Percentiles rank a stretch among this genome's conserved stretches.
Evolutionary conservation across 2,888 invertebrate species (phyloP).

Genomic region (Synergus laeviventris): DNA sequence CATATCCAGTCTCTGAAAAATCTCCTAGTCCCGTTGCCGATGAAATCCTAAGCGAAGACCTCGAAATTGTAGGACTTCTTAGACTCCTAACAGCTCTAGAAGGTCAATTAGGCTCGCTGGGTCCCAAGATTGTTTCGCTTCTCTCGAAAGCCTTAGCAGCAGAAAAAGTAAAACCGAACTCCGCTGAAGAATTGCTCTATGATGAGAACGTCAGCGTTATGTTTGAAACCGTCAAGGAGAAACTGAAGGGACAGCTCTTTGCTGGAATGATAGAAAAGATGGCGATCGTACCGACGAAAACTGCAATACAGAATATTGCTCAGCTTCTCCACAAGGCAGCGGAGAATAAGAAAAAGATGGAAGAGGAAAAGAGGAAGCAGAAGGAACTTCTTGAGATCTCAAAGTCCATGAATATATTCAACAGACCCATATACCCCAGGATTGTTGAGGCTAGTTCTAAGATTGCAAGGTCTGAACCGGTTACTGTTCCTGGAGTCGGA

Average conservation of each 20-base stretch:
- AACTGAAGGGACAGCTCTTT: slow-evolving; percentile 86
- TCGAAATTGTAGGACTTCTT: slow-evolving; percentile 78
- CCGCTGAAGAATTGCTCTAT: slow-evolving; percentile 84
- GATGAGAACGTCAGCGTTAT: slow-evolving; percentile 85
- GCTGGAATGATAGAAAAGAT: slow-evolving; percentile 82
- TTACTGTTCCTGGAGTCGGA: slow-evolving; percentile 84
- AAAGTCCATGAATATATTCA: slow-evolving; percentile 57
- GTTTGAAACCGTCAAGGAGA: slow-evolving; percentile 91
- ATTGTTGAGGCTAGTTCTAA: slow-evolving; percentile 57
- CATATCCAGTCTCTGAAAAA: slow-evolving; percentile 71
- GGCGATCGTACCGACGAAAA: slow-evolving; percentile 84
- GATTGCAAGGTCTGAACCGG: slow-evolving; percentile 73
- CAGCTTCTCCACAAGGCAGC: slow-evolving; percentile 83
- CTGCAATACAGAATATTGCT: slow-evolving; percentile 87
- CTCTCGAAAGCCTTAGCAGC: slow-evolving; percentile 87
- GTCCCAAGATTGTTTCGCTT: slow-evolving; percentile 86
- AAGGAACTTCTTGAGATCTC: slow-evolving; percentile 65
- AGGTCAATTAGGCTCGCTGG: slow-evolving; percentile 89
- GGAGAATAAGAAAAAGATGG: slow-evolving; percentile 76
- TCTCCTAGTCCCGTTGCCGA: slow-evolving; percentile 67
- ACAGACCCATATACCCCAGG: slow-evolving; percentile 62
- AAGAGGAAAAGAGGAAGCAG: slow-evolving; percentile 70
- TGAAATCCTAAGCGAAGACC: slow-evolving; percentile 67
- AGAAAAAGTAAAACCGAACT: slow-evolving; percentile 85
- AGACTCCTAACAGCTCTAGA: slow-evolving; percentile 88